Conservation (phyloP, 2,797 vertebrate species). For the Chloroceryle amazona region DNA sequence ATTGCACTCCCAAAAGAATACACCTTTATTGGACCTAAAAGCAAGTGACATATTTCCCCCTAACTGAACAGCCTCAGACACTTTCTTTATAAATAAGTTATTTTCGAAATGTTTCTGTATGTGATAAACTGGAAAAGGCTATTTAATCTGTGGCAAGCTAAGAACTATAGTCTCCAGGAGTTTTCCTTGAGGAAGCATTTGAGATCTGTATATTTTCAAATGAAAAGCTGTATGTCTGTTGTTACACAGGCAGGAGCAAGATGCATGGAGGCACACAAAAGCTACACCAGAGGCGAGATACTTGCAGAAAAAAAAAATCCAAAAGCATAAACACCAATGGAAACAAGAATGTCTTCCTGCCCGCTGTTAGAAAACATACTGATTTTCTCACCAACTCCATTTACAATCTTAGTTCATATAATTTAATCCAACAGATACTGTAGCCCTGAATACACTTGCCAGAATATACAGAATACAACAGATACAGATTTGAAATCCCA, state of each 20-base stretch:
- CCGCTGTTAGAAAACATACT: neutral
- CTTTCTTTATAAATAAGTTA: slow-evolving; percentile 35
- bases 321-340: neutral
- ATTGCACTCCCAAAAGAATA: slow-evolving; percentile 1
- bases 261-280: neutral
- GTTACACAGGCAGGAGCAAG: neutral
- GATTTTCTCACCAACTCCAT: neutral
- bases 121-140: neutral
- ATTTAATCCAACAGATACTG: neutral
- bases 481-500: neutral
- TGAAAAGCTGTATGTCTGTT: neutral
- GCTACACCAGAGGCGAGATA: neutral
- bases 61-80: neutral
- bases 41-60: slow-evolving; percentile 16
- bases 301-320: neutral
- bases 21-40: slow-evolving; percentile 42
- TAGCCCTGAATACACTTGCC: neutral
- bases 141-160: neutral
- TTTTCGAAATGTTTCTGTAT: neutral
- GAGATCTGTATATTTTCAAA: neutral
- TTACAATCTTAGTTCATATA: neutral
- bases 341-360: neutral
- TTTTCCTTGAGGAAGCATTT: neutral
- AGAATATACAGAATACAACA: neutral
- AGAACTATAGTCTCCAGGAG: neutral